phyloP scores from a whole-genome alignment of 2,888 invertebrate species.

The Sesia apiformis region DNA sequence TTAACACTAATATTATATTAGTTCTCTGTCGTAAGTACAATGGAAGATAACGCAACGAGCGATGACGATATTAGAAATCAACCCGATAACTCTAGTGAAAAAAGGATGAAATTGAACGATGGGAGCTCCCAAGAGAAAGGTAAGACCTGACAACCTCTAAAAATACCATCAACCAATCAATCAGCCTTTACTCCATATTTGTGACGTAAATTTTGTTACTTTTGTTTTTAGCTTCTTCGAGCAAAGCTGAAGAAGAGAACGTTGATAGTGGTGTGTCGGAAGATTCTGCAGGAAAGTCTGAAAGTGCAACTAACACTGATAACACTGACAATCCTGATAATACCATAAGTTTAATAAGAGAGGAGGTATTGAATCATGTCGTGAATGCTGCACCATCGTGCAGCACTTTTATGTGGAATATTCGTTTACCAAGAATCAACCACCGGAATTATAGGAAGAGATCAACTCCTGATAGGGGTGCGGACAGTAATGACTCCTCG shows the following conservation, averaged over 20 bases:
- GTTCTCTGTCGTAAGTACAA: conserved; percentile 19
- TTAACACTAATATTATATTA: neutral
- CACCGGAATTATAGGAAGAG: conserved; percentile 55
- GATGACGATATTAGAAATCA: conserved; percentile 58
- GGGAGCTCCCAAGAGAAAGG: conserved; percentile 56
- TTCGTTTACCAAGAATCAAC: conserved; percentile 35
- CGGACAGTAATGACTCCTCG: conserved; percentile 48
- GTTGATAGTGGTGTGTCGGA: conserved; percentile 61
- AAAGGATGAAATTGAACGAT: conserved; percentile 62
- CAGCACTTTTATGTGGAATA: conserved; percentile 47
- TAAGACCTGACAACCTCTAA: neutral
- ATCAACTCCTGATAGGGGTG: conserved; percentile 51
- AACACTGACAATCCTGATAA: conserved; percentile 10
- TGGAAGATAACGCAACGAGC: conserved; percentile 59
- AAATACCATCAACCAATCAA: neutral
- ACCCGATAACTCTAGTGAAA: conserved; percentile 39
- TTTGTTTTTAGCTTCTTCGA: conserved; percentile 19
- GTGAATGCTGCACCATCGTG: conserved; percentile 49
- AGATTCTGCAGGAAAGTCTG: conserved; percentile 65
- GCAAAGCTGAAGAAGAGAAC: conserved; percentile 45
- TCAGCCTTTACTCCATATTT: neutral
- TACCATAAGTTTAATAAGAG: conserved; percentile 11
- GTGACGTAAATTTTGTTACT: neutral
- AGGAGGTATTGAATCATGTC: conserved; percentile 46
- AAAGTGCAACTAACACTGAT: conserved; percentile 41